These are phyloP conservation scores for Brachyrhaphis roseni DNA, from an alignment of 2,797 vertebrate species.

Conservation along the genomic window DNA sequence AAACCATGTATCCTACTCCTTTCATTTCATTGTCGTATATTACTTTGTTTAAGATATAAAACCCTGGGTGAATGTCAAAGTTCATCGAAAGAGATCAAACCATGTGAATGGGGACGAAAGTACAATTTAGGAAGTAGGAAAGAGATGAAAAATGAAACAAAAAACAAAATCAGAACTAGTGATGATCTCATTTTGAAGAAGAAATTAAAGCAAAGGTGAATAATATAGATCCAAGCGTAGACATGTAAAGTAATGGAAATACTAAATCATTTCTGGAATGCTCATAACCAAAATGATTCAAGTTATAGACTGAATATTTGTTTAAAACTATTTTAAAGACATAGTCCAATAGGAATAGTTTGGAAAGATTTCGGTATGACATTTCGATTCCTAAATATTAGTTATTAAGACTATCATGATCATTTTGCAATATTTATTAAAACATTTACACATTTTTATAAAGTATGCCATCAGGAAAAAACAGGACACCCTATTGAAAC, in stretches of 20 bases:
- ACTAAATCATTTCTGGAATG: neutral
- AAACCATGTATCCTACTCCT: too few species aligned
- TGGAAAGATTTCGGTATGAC: neutral
- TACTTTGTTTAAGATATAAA: constrained; percentile 5
- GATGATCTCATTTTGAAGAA: constrained; percentile 27
- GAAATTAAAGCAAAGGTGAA: neutral
- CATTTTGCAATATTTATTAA: neutral
- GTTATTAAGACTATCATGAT: neutral
- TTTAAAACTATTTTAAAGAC: neutral
- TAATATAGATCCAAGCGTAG: neutral
- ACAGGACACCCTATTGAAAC: neutral
- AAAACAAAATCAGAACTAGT: constrained; percentile 46
- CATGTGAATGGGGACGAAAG: constrained; percentile 34
- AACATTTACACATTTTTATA: neutral
- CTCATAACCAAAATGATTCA: neutral
- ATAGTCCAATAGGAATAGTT: neutral
- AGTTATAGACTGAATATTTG: neutral
- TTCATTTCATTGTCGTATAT: too few species aligned
- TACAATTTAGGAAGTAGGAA: constrained; percentile 46
- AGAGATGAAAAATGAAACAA: constrained; percentile 29
- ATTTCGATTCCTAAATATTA: neutral
- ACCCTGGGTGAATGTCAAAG: constrained; percentile 18
- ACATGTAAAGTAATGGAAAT: neutral
- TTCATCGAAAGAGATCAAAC: constrained; percentile 64
- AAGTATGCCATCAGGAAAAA: neutral